A percentile compares a stretch with the other conserved stretches of the same genome.
phyloP scores from a whole-genome alignment of 2,797 vertebrate species.

The Sebastes variabilis region DNA sequence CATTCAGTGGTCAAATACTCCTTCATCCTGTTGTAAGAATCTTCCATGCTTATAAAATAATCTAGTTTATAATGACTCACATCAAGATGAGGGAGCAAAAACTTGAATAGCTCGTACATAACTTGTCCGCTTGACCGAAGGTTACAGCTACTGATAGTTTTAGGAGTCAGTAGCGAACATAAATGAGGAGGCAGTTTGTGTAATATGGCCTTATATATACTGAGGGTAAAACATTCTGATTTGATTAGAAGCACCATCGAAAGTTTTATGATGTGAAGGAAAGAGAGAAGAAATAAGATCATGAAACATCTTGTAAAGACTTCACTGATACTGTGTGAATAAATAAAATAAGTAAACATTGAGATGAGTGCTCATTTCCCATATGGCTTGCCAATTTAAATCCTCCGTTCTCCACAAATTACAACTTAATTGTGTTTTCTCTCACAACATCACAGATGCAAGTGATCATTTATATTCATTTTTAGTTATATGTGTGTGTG shows the following conservation, averaged over 20 bases:
- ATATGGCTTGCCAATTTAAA: slow-evolving; percentile 8
- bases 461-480: not conserved
- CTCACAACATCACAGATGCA: slow-evolving; percentile 8
- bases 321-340: not conserved
- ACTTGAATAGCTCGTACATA: too few species aligned
- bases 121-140: too few species aligned
- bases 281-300: not conserved
- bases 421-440: slow-evolving; percentile 11
- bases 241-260: not conserved
- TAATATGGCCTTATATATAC: not conserved
- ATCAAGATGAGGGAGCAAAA: too few species aligned
- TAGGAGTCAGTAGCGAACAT: too few species aligned
- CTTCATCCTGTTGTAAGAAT: too few species aligned
- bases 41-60: too few species aligned
- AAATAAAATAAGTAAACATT: not conserved
- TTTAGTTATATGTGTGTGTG: not conserved
- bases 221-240: too few species aligned
- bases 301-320: slow-evolving; percentile 2
- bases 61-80: too few species aligned
- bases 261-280: not conserved
- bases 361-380: not conserved
- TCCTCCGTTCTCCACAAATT: slow-evolving; percentile 1
- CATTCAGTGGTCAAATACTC: too few species aligned
- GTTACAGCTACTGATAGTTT: too few species aligned
- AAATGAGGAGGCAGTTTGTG: too few species aligned